These are phyloP conservation scores for Phalacrocorax carbo DNA, from an alignment of 2,113 vertebrate genomes.

Conservation along the genomic window DNA sequence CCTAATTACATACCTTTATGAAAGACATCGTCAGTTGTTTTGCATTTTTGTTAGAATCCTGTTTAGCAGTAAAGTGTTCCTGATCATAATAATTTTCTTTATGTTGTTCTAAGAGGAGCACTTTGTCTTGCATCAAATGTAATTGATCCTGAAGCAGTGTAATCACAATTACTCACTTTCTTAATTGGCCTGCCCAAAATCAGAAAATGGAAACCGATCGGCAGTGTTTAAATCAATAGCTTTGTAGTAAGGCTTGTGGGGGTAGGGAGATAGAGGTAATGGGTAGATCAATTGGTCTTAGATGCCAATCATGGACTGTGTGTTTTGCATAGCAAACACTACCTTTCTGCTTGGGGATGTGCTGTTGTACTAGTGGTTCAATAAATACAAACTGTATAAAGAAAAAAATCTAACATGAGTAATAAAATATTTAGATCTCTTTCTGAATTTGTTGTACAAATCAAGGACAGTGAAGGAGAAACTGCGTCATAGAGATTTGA, in stretches of 20 bases:
- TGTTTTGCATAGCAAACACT: constrained; percentile 82
- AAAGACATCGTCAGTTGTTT: constrained; percentile 31
- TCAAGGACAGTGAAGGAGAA: constrained; percentile 4
- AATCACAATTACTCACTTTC: constrained; percentile 98
- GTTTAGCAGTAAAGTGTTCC: constrained; percentile 51
- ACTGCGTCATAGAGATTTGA: neutral
- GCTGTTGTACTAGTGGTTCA: constrained; percentile 42
- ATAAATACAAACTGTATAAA: constrained; percentile 43
- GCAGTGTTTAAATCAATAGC: constrained; percentile 88
- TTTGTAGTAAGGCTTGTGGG: constrained; percentile 88
- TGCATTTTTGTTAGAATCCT: constrained; percentile 47
- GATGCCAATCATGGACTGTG: constrained; percentile 81
- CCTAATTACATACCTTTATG: neutral
- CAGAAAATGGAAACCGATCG: constrained; percentile 95
- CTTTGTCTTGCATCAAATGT: constrained; percentile 87
- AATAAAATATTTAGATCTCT: constrained; percentile 49
- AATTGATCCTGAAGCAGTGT: constrained; percentile 92
- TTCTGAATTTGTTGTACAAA: constrained; percentile 1
- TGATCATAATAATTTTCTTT: constrained; percentile 75
- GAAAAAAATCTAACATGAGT: neutral
- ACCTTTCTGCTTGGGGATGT: constrained; percentile 66
- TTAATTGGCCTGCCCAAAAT: constrained; percentile 98
- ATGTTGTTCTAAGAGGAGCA: constrained; percentile 74
- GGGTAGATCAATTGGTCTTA: constrained; percentile 86
- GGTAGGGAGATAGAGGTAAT: constrained; percentile 83